Conservation (phyloP, 2,888 invertebrate genomes). For the Shargacucullia verbasci region DNA sequence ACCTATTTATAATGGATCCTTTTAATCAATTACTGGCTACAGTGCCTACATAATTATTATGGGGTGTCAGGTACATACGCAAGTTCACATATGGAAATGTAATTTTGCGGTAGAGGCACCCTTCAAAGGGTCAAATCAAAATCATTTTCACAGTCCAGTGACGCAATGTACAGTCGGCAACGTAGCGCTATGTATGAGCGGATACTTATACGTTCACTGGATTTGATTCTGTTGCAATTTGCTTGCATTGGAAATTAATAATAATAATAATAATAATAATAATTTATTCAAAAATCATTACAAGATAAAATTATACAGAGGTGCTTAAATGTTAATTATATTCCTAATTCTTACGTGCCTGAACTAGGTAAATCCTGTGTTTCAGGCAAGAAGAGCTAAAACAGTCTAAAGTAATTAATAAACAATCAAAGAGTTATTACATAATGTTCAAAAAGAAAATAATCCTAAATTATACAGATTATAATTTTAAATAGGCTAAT, state of each 20-base stretch:
- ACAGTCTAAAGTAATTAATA: no score
- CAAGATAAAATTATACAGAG: no score
- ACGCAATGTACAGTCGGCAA: constrained; percentile 73
- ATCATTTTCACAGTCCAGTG: constrained; percentile 89
- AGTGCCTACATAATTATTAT: constrained; percentile 53
- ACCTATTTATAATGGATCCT: constrained; percentile 22
- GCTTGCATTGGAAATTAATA: not conserved
- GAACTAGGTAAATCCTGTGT: no score
- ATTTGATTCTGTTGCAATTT: constrained; percentile 9
- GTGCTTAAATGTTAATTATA: no score
- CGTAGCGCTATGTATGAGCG: constrained; percentile 24
- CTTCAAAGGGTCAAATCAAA: constrained; percentile 89
- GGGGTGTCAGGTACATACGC: constrained; percentile 72
- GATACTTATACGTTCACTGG: constrained; percentile 18
- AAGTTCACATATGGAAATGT: constrained; percentile 85
- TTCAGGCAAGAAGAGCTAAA: no score
- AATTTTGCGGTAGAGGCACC: constrained; percentile 86
- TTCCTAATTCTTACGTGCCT: no score
- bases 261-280: no score
- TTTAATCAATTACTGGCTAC: constrained; percentile 62
- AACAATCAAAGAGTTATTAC: no score
- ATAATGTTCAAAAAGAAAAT: no score
- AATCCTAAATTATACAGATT: no score
- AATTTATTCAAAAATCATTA: no score
- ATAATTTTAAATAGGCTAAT: no score